Base-by-base conservation (phyloP, 1,140 invertebrate species). In the Anoplolepis gracilipes region DNA sequence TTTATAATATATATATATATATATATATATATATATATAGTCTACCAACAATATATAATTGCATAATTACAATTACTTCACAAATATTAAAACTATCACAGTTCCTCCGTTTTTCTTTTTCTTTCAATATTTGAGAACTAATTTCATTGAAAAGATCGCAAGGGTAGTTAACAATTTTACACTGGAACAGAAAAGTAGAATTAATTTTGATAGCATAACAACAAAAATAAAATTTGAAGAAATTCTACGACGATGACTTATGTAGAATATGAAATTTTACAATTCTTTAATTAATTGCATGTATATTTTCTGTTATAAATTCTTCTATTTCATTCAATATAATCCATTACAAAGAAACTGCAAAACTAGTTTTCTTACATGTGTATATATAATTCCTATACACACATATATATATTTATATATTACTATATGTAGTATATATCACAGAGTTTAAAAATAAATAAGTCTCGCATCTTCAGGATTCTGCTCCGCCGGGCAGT, bases 401-500 rank as follows among this genome's bases (percentile, higher is more conserved):
- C 42, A 79, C 62, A 67, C 22, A 36, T 42, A 76, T 55, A 59
- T 76, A 76, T 39, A 62, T 64, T 7, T 61, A 81, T 78, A 72
- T 42, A 64, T 64, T 61, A 61, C 53, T 57, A 62, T 46, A 78
- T 85, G 25, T 72, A 53, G 13, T 67, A 49, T 11, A 65, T 94
- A 94, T 94, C 93, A 94, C 92, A 94, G 16, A 49, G 90, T 78
- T 95, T 96, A 99, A 96, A 99, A 99, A 93, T 97, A 97, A 92
- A 99, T 98, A 92, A 98, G 97, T 93, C 97, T 96, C 25, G 99
- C 99, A 93, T 99, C 99, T 78, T 97, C 96, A 53, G 98, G 98
- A 93, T 97, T 98, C 93, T 99, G 99, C 95, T 99, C 99, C 92
- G 99, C 97, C 7, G 99, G 99, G 92, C 99, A 99, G 94, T 99